Evolutionary conservation across 2,797 vertebrate genomes (phyloP).

Genomic region (Poliocrania exsul): DNA sequence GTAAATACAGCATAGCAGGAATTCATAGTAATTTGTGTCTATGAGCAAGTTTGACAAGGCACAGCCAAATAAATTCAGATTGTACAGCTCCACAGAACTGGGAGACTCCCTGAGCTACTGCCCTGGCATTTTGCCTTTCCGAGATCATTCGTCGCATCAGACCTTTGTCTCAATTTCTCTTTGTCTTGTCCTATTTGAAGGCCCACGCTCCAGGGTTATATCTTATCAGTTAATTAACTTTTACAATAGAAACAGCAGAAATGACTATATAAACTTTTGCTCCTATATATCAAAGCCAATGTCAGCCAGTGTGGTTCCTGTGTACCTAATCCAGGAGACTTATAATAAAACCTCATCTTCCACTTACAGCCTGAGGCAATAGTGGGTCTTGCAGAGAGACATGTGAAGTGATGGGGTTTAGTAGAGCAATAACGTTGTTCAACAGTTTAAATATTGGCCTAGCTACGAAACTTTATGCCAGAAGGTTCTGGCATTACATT

Average conservation of each 20-base stretch:
- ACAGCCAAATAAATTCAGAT: slow-evolving; percentile 3
- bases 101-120: neutral
- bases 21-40: slow-evolving; percentile 25
- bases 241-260: slow-evolving; percentile 55
- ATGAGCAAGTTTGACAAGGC: slow-evolving; percentile 17
- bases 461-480: slow-evolving; percentile 7
- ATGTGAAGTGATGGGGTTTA: neutral
- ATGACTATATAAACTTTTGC: slow-evolving; percentile 21
- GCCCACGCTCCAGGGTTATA: slow-evolving; percentile 18
- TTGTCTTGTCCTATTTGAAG: slow-evolving; percentile 39
- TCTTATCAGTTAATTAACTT: slow-evolving; percentile 67
- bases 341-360: slow-evolving; percentile 37
- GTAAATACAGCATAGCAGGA: slow-evolving; percentile 33
- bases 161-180: slow-evolving; percentile 29
- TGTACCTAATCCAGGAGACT: slow-evolving; percentile 35
- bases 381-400: neutral
- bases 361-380: slow-evolving; percentile 20
- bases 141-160: neutral
- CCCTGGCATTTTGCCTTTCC: slow-evolving; percentile 3
- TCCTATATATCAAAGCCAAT: slow-evolving; percentile 32
- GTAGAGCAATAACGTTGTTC: neutral
- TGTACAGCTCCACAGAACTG: neutral
- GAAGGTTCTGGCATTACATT: slow-evolving; percentile 8
- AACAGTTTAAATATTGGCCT: slow-evolving; percentile 29
- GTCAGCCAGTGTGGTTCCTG: neutral